Percentiles rank a stretch among this genome's conserved stretches.
Evolutionary conservation across 2,888 invertebrate genomes (phyloP).

Genomic region (Sphaerophoria rueppellii): DNA sequence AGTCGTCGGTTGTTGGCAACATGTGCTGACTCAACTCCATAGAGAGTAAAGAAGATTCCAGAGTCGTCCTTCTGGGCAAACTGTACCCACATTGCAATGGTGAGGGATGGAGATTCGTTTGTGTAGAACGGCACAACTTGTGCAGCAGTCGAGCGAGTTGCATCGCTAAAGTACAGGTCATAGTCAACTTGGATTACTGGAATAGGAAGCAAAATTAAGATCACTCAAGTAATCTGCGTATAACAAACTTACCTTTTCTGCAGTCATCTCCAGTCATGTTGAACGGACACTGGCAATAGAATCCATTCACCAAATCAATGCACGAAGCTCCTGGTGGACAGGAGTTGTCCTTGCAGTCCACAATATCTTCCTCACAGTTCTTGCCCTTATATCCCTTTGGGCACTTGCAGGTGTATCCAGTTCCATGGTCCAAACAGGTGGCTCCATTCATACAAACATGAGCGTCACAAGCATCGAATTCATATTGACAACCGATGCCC

Average conservation of each 20-base stretch:
- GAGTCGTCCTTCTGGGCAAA: conserved; percentile 95
- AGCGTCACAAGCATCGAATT: conserved; percentile 95
- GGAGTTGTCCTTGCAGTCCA: conserved; percentile 95
- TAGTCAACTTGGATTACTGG: conserved; percentile 98
- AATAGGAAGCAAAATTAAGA: conserved; percentile 76
- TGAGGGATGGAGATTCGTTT: conserved; percentile 89
- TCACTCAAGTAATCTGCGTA: background rate
- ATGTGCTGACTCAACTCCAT: conserved; percentile 92
- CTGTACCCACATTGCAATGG: conserved; percentile 98
- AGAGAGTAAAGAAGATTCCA: conserved; percentile 96
- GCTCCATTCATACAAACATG: conserved; percentile 97
- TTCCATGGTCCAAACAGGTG: conserved; percentile 92
- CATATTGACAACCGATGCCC: conserved; percentile 96
- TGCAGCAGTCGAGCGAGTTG: conserved; percentile 94
- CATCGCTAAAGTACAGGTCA: conserved; percentile 97
- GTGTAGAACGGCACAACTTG: conserved; percentile 96
- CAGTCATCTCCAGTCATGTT: conserved; percentile 98
- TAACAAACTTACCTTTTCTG: conserved; percentile 90
- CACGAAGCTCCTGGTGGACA: conserved; percentile 97
- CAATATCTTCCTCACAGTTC: conserved; percentile 95
- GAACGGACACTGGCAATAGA: conserved; percentile 98
- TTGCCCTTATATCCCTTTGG: conserved; percentile 90
- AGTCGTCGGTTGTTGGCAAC: conserved; percentile 89
- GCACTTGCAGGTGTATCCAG: conserved; percentile 93
- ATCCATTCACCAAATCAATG: conserved; percentile 93